Conservation (phyloP, 2,113 vertebrate genomes). For the Chrysochloris asiatica region DNA sequence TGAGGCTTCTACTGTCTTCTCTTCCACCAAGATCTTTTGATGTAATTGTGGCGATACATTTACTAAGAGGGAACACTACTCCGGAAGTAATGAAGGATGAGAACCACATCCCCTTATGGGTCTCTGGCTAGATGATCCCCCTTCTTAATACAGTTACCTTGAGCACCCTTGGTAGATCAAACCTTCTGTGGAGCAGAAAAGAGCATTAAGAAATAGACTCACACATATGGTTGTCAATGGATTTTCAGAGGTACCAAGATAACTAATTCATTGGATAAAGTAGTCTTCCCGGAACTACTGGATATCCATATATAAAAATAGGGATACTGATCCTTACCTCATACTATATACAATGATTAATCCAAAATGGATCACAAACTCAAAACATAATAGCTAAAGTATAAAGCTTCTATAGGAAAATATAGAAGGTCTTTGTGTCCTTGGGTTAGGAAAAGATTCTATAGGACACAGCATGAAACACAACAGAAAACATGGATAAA, state of each 20-base stretch:
- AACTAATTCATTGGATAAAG: constrained; percentile 11
- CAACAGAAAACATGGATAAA: neutral
- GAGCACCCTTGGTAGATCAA: neutral
- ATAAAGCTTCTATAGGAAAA: neutral
- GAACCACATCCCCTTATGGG: neutral
- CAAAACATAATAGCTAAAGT: neutral
- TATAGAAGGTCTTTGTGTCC: neutral
- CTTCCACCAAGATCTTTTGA: neutral
- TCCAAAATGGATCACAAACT: neutral
- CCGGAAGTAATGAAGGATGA: neutral
- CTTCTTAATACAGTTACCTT: neutral
- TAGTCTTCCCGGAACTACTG: neutral
- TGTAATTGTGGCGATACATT: neutral
- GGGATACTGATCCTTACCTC: neutral
- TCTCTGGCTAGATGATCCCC: neutral
- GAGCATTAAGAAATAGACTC: neutral
- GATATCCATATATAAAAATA: neutral
- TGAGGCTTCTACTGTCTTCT: neutral
- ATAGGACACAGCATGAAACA: neutral
- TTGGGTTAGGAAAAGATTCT: neutral
- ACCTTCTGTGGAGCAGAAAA: neutral
- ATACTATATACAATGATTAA: neutral
- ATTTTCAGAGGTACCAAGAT: neutral
- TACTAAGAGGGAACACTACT: neutral
- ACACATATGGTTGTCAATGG: neutral